Conservation (phyloP, 2,113 vertebrate species). For the Ancistrus triradiatus region DNA sequence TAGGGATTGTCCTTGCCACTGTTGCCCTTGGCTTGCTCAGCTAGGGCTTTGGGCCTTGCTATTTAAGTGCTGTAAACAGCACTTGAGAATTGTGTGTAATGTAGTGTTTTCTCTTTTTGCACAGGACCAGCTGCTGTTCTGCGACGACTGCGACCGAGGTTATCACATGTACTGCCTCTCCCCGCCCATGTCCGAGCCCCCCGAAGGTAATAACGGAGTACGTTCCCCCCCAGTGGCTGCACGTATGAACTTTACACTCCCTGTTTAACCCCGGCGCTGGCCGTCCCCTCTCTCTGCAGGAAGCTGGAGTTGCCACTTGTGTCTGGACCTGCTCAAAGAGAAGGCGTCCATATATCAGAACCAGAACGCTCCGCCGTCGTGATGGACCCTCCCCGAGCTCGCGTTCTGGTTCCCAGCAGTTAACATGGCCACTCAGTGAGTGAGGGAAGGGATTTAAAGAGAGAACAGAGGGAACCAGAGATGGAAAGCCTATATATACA, state of each 20-base stretch:
- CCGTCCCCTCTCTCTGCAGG: slow-evolving; percentile 61
- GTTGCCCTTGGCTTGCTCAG: no score
- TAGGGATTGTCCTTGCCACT: no score
- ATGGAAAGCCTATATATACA: no score
- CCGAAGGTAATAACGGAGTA: slow-evolving; percentile 58
- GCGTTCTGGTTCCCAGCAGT: background rate
- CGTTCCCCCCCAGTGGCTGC: background rate
- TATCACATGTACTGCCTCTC: slow-evolving; percentile 76
- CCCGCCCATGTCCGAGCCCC: slow-evolving; percentile 70
- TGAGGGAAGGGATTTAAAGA: slow-evolving; percentile 29
- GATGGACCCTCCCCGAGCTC: slow-evolving; percentile 57
- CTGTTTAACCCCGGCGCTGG: background rate
- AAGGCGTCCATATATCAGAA: slow-evolving; percentile 96
- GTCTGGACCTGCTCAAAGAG: slow-evolving; percentile 91
- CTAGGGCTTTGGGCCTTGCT: no score
- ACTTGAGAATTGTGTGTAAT: no score
- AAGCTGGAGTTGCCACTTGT: slow-evolving; percentile 94
- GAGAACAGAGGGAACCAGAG: no score
- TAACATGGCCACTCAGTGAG: background rate
- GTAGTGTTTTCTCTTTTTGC: background rate
- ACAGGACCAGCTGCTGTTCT: slow-evolving; percentile 75
- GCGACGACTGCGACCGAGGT: slow-evolving; percentile 72
- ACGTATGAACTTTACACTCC: background rate
- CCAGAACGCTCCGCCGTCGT: slow-evolving; percentile 76
- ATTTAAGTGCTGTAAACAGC: no score